Base-by-base conservation (phyloP, 2,888 invertebrate species). In the Drosophila nigricruria region DNA sequence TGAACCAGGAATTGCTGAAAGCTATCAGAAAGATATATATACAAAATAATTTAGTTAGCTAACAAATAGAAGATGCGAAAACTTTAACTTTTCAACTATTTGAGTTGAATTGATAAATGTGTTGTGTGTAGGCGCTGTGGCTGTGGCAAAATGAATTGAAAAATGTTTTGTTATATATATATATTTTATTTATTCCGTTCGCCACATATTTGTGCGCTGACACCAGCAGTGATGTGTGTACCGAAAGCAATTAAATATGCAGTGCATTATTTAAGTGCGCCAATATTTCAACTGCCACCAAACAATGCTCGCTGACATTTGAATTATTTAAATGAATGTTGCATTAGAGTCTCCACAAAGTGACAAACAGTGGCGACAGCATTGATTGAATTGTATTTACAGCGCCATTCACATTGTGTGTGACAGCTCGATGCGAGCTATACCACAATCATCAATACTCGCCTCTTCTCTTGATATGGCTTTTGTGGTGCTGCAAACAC, bases 271-370 rank as follows among this genome's bases (percentile, higher is more conserved):
- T 73, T 14, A 78, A 45, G 36, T 58, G 67, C 20, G 58, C 60
- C 66, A 59, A 32, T 54, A 68, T 59, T 63, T 57, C 45, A 40
- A 3, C 32, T 12, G 18, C 6, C 32, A 32, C 2, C 18, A n/a
- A 40, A 10, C 61, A 65, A 50, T 66, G 54, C 36, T 38, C 23
- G 50, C 34, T 61, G 66, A 64, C 69, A 64, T 32, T 76, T 82
- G 69, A 86, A 82, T 82, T 77, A 82, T 86, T 82, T 42, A 76
- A 82, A 79, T 73, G 58, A 30, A 59, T 63, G 34, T 68, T 65
- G 10, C 43, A 25, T 32, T 34, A 32, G 27, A 56, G 66, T 66
- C 63, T 45, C 32, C 53, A 40, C 27, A 42, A 27, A 52, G 27
- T 34, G 20, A 25, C 30, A 38, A 40, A 36, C 20, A 34, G 34